Evolutionary conservation across 2,113 vertebrate species (phyloP).

Genomic region (Leptocoma aspasia): DNA sequence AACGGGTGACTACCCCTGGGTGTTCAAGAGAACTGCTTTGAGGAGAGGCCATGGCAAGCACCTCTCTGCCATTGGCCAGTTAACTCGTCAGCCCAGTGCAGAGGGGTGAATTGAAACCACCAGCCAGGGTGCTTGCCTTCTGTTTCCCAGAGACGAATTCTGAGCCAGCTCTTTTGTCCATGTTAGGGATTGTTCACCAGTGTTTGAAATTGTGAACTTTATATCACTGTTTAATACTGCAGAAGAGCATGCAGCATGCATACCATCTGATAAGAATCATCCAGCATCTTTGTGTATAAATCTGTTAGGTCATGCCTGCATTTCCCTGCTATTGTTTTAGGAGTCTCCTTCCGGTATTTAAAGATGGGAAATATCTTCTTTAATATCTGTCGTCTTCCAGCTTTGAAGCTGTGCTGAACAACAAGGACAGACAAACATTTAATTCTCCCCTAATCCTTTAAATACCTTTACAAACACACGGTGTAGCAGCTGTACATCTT

Average conservation of each 20-base stretch:
- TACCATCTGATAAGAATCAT: background rate
- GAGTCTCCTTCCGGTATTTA: constrained; percentile 19
- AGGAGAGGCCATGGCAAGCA: background rate
- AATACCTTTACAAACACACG: constrained; percentile 13
- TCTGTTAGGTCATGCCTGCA: background rate
- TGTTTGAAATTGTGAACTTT: background rate
- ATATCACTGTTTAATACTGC: background rate
- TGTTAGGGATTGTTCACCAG: background rate
- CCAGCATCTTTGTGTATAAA: constrained; percentile 25
- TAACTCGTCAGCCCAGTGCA: background rate
- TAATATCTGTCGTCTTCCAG: background rate
- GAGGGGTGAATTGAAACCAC: background rate
- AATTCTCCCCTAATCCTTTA: constrained; percentile 55
- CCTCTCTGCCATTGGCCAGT: background rate
- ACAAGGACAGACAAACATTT: constrained; percentile 40
- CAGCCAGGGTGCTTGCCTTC: background rate
- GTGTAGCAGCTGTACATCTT: constrained; percentile 13
- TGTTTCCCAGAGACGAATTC: background rate
- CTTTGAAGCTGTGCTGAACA: constrained; percentile 54
- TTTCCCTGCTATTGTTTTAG: constrained; percentile 25
- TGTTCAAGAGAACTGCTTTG: background rate
- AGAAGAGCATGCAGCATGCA: background rate
- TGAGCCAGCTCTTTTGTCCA: background rate
- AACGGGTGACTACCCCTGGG: background rate
- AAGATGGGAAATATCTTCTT: constrained; percentile 28